Evolutionary conservation across 2,888 invertebrate genomes (phyloP).

Genomic region (Anorthoa munda): DNA sequence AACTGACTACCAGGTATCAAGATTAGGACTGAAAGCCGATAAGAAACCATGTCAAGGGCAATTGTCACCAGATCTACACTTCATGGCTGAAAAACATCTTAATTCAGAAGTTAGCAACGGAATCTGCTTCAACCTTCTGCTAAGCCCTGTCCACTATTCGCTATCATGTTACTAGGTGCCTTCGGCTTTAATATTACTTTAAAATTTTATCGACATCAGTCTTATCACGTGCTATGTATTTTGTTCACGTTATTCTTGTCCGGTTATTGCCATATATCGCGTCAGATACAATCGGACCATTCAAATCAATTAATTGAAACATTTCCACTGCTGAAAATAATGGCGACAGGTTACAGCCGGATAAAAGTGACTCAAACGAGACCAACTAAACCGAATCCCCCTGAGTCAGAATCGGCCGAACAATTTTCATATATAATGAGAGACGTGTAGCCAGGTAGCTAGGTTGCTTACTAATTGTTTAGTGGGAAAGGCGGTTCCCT

Average conservation of each 20-base stretch:
- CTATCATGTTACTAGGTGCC: conserved; percentile 58
- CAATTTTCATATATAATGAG: conserved; percentile 25
- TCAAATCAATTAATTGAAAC: conserved; percentile 31
- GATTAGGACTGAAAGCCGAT: conserved; percentile 56
- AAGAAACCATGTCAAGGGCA: conserved; percentile 80
- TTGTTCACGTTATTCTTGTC: conserved; percentile 28
- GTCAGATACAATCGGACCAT: conserved; percentile 26
- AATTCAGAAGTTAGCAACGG: conserved; percentile 46
- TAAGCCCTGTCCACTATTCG: conserved; percentile 33
- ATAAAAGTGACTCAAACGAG: conserved; percentile 45
- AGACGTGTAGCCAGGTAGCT: conserved; percentile 12
- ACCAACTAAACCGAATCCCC: conserved; percentile 9
- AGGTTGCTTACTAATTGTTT: conserved; percentile 48
- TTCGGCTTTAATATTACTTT: conserved; percentile 39
- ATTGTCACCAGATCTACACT: conserved; percentile 53
- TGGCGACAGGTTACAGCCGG: conserved; percentile 34
- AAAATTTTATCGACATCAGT: conserved; percentile 36
- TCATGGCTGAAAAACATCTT: conserved; percentile 63
- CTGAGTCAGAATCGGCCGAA: conserved; percentile 32
- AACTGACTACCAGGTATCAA: conserved; percentile 44
- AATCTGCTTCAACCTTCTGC: conserved; percentile 32
- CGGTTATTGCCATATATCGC: conserved; percentile 20
- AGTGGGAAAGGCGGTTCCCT: conserved; percentile 60
- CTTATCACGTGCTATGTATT: conserved; percentile 38
- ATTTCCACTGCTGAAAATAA: conserved; percentile 29